Evolutionary conservation across 2,113 vertebrate genomes (phyloP), one percentile per base, ranked within the genome.

Genomic region (Clarias magur): DNA sequence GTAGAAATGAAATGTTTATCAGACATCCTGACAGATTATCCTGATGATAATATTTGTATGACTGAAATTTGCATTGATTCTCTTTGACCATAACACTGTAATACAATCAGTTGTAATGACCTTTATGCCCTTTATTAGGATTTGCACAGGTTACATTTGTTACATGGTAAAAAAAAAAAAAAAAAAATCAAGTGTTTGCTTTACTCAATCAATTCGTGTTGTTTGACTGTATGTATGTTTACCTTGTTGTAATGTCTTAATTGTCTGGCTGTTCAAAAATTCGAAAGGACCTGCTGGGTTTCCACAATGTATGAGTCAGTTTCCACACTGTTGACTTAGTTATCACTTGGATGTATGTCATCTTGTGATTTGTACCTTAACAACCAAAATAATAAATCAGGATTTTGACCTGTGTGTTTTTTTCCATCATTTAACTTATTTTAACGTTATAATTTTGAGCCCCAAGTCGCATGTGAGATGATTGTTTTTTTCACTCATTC

Each of bases 11-110:
- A 87, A 86, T 56, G 15, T 56, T 23, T 78, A 57, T 81, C 27
- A 15, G 53, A 82, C 10, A 23, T 62, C 54, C 57, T 73, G 38
- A 27, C 56, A 60, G 23, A n/a, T 48, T 57, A 48, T 21, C 70
- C 4, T 79, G n/a, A 65, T 56, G 62, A 30, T 87, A 23, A 21
- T 65, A 84, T 72, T 82, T 87, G 60, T 86, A 73, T 54, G 57
- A 48, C 67, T 87, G 67, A 81, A 67, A 76, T n/a, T 68, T 80
- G 56, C 65, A 70, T 86, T 89, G n/a, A 57, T 48, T 81, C 82
- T 15, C 62, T 88, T 83, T 60, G 82, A 83, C 82, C 82, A 70
- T 83, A 87, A 84, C 89, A 90, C 89, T 90, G 89, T 90, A 72
- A 88, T 63, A 12, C 21, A 82, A 38, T 63, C 21, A 8, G 82